Evolutionary conservation across 2,797 vertebrate genomes (phyloP).

Genomic region (Epinephelus awoara): DNA sequence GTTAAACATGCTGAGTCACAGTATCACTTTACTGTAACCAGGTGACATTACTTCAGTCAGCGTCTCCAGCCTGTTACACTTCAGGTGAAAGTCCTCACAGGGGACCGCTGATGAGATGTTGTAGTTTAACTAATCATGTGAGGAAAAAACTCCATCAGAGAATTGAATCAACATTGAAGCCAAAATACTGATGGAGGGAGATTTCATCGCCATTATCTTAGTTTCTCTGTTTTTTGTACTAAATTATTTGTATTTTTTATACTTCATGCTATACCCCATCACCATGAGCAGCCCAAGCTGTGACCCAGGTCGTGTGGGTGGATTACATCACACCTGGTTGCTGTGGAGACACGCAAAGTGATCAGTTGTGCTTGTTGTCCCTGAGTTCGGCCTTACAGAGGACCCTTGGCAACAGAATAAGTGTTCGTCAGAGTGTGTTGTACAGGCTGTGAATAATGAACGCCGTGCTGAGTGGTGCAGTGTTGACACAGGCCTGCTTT

Average conservation of each 20-base stretch:
- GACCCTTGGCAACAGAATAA: conserved; percentile 44
- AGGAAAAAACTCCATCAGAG: conserved; percentile 1
- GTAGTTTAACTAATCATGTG: conserved; percentile 20
- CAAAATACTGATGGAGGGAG: conserved; percentile 14
- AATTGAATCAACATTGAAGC: conserved; percentile 4
- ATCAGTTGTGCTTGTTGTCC: conserved; percentile 35
- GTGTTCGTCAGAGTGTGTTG: conserved; percentile 23
- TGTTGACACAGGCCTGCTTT: neutral
- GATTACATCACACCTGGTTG: conserved; percentile 57
- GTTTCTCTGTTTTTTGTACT: conserved; percentile 46
- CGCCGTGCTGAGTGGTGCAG: neutral
- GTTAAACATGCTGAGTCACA: conserved; percentile 32
- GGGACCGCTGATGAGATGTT: conserved; percentile 3
- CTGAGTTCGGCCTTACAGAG: conserved; percentile 60
- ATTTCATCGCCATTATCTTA: neutral
- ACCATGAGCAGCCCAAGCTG: neutral
- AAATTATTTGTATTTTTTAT: conserved; percentile 58
- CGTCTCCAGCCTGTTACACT: neutral
- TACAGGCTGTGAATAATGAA: conserved; percentile 64
- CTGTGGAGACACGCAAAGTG: conserved; percentile 56
- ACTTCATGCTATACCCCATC: conserved; percentile 8
- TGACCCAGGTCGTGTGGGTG: conserved; percentile 8
- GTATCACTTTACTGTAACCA: conserved; percentile 9
- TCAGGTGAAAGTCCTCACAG: conserved; percentile 1
- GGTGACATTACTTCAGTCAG: neutral